A percentile compares a stretch with the other conserved stretches of the same genome.
Conservation (phyloP, 2,113 vertebrate species). For the Syngnathus floridae region DNA sequence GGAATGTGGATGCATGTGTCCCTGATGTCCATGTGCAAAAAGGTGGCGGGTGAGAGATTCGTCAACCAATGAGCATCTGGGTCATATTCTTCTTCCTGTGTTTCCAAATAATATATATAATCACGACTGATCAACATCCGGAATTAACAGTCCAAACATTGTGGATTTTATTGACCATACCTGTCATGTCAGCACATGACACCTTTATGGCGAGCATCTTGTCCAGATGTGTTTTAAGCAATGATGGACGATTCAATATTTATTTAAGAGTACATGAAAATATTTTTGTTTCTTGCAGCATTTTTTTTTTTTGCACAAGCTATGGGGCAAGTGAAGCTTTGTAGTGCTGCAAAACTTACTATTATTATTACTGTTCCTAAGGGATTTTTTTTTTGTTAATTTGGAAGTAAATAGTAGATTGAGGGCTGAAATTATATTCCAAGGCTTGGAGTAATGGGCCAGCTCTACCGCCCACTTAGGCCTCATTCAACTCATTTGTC, state of each 20-base stretch:
- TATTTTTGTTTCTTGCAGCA: too few species aligned
- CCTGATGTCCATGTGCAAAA: conserved; percentile 36
- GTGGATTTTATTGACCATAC: not conserved
- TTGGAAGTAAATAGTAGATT: too few species aligned
- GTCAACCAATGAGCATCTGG: conserved; percentile 55
- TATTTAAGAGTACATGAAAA: not conserved
- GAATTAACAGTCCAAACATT: not conserved
- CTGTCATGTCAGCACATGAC: not conserved
- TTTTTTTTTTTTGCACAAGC: too few species aligned
- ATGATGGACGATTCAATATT: not conserved
- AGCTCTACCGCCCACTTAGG: conserved; percentile 65
- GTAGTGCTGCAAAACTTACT: too few species aligned
- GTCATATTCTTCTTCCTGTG: conserved; percentile 33
- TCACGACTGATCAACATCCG: not conserved
- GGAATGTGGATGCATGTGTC: conserved; percentile 8
- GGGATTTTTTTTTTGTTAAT: too few species aligned
- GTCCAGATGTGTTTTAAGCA: not conserved
- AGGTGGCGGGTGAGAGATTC: conserved; percentile 37
- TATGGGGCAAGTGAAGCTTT: too few species aligned
- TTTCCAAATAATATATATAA: too few species aligned
- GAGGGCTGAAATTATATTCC: not conserved
- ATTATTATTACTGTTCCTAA: too few species aligned
- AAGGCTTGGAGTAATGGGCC: conserved; percentile 28
- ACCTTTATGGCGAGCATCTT: not conserved
- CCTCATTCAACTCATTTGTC: conserved; percentile 77